Evolutionary conservation across 2,113 vertebrate species (phyloP), one percentile per base, ranked within the genome.

Genomic region (Cinclus mexicanus): DNA sequence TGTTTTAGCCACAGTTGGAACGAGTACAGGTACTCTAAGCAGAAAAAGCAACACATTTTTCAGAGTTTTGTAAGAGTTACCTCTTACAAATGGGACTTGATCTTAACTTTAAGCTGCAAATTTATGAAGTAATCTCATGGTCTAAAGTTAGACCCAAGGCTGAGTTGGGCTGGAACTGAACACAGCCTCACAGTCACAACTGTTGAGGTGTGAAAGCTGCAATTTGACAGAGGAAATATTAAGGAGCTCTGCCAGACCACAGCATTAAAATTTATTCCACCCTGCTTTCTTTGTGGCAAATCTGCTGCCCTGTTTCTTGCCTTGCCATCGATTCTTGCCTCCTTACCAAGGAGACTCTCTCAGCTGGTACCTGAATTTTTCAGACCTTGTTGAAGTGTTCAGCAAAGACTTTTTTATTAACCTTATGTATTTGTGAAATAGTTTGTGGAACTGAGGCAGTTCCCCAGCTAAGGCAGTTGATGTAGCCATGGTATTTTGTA

Each of bases 161-260:
- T 14, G 42, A 77, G 46, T 52, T 92, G 86, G 55, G 35, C 3
- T 92, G 79, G 55, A 50, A 35, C 37, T 72, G 56, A 68, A 3
- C 49, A 7, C 70, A 59, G 76, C 25, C 71, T 37, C 42, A 13
- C 35, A 33, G 52, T 65, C 76, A 52, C 60, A 83, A 33, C 49
- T 63, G 42, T 5, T 75, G 80, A 88, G 87, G 52, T 95, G 83
- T 82, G 72, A 82, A 82, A 90, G 44, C 14, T 81, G 77, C 50
- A 47, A 47, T 67, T 37, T 67, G 69, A 59, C n/a, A 75, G 72
- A 69, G 88, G 59, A 88, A 83, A 67, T 77, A 25, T 7, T 9
- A 18, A 75, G 50, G 55, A 80, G 37, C n/a, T 79, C 31, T 80
- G 68, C 70, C 63, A 86, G 78, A 65, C 26, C 5, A 5, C 20